Evolutionary conservation across 2,888 invertebrate species (phyloP).

Genomic region (Flexamia atlantica): DNA sequence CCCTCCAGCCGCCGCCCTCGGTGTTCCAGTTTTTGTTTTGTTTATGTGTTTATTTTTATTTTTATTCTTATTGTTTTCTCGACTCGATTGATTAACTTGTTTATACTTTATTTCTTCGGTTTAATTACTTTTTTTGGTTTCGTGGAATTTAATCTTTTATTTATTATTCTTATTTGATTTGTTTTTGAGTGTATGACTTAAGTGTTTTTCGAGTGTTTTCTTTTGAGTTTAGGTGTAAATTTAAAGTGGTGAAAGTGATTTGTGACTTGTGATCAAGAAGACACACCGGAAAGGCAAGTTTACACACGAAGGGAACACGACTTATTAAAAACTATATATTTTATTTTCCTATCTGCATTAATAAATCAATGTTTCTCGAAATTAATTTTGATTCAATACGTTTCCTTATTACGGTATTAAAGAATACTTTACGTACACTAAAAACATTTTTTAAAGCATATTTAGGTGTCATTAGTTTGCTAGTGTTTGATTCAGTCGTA

Average conservation of each 20-base stretch:
- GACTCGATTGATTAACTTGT: not conserved
- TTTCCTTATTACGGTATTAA: too few species aligned
- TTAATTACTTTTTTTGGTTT: not conserved
- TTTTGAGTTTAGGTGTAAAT: not conserved
- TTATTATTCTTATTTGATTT: not conserved
- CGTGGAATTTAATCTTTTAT: too few species aligned
- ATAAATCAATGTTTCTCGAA: too few species aligned
- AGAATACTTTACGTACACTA: too few species aligned
- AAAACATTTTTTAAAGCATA: too few species aligned
- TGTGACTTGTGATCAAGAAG: not conserved
- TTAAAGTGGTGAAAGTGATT: constrained; percentile 12
- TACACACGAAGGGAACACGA: not conserved
- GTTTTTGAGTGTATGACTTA: not conserved
- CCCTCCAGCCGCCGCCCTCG: not conserved
- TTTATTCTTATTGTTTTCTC: constrained; percentile 6
- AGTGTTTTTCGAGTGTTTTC: not conserved
- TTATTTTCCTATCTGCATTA: not conserved
- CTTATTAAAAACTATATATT: not conserved
- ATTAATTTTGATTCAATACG: too few species aligned
- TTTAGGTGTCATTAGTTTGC: too few species aligned
- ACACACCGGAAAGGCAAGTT: constrained; percentile 13
- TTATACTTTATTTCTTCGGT: not conserved
- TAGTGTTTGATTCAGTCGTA: too few species aligned
- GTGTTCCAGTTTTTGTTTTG: not conserved
- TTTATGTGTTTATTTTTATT: constrained; percentile 11